These are phyloP conservation scores for Peromyscus eremicus DNA, from an alignment of 2,797 vertebrate species.

Conservation along the genomic window DNA sequence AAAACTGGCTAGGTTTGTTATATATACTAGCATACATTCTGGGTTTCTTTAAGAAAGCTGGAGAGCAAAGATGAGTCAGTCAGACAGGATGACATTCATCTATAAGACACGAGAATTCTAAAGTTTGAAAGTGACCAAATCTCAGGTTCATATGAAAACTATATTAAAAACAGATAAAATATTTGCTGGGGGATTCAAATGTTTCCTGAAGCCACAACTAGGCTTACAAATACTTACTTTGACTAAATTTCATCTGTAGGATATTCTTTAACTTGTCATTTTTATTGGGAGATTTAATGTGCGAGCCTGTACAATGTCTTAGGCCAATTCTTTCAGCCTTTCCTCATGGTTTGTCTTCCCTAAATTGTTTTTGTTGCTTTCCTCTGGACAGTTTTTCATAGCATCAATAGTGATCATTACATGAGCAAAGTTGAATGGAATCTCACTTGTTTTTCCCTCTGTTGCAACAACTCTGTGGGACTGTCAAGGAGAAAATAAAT, in stretches of 20 bases:
- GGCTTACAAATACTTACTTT: constrained; percentile 48
- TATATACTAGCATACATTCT: constrained; percentile 46
- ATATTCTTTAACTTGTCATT: not conserved
- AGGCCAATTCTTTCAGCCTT: constrained; percentile 3
- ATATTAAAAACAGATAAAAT: not conserved
- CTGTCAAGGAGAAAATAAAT: constrained; percentile 86
- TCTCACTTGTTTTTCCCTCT: constrained; percentile 77
- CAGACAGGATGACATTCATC: constrained; percentile 52
- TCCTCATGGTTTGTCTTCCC: not conserved
- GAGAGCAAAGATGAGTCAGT: constrained; percentile 69
- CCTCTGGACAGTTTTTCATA: not conserved
- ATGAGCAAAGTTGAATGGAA: constrained; percentile 81
- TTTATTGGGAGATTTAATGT: constrained; percentile 7
- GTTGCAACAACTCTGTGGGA: constrained; percentile 72
- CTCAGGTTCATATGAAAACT: not conserved
- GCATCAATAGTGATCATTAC: constrained; percentile 34
- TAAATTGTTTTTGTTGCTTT: constrained; percentile 63
- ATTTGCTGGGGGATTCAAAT: not conserved
- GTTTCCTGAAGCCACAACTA: not conserved
- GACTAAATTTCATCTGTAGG: constrained; percentile 6
- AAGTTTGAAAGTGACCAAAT: constrained; percentile 12
- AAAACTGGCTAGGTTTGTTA: constrained; percentile 37
- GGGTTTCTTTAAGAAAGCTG: constrained; percentile 63
- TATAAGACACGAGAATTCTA: not conserved
- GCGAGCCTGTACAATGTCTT: not conserved